Conservation (phyloP, 2,888 invertebrate genomes). For the Cartodere bifasciata region DNA sequence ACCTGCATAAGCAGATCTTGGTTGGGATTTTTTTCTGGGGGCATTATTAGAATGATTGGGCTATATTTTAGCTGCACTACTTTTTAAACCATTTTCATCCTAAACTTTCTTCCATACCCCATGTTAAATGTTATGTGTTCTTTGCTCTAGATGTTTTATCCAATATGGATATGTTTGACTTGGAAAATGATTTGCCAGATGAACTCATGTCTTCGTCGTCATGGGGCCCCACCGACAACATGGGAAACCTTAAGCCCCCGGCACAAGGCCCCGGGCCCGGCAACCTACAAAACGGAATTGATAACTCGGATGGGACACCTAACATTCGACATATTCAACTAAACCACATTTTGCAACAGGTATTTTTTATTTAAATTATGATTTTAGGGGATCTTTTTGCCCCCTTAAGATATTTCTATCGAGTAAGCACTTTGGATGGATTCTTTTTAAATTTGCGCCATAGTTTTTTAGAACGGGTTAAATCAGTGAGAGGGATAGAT, state of each 20-base stretch:
- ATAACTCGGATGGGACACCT: constrained; percentile 43
- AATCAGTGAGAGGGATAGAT: too few species aligned
- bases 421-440: too few species aligned
- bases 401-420: too few species aligned
- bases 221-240: constrained; percentile 45
- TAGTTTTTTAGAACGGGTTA: too few species aligned
- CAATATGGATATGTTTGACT: constrained; percentile 74
- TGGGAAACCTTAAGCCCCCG: constrained; percentile 52
- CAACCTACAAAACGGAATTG: constrained; percentile 59
- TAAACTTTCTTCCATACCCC: too few species aligned
- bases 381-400: too few species aligned
- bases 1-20: too few species aligned
- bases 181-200: constrained; percentile 86
- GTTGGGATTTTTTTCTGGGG: too few species aligned
- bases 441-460: too few species aligned
- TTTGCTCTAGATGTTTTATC: constrained; percentile 58
- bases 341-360: constrained; percentile 56
- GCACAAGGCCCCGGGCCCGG: constrained; percentile 76
- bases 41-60: too few species aligned
- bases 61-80: too few species aligned
- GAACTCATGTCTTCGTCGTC: constrained; percentile 68
- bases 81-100: too few species aligned
- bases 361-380: constrained; percentile 13
- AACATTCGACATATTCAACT: constrained; percentile 44
- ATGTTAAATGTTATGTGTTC: constrained; percentile 10